Evolutionary conservation across 2,797 vertebrate genomes (phyloP).

Genomic region (Melanogrammus aeglefinus): DNA sequence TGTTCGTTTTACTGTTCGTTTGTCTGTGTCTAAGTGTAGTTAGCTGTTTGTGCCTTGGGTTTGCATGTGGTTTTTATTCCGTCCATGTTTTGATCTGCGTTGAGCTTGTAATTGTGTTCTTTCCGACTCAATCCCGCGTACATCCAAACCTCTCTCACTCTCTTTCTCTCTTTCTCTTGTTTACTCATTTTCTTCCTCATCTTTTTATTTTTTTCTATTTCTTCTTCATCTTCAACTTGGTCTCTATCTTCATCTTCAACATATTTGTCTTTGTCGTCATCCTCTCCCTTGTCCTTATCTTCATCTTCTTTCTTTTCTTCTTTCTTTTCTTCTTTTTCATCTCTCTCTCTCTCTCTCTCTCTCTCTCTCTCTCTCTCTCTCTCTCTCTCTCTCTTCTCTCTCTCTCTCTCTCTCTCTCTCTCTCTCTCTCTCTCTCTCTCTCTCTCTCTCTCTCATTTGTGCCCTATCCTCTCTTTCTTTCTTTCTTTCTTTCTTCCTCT

Average conservation of each 20-base stretch:
- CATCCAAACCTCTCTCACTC: conserved; percentile 20
- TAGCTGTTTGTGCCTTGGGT: conserved; percentile 45
- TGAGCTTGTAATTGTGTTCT: conserved; percentile 30
- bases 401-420: neutral
- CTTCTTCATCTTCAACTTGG: neutral
- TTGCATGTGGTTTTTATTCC: conserved; percentile 41
- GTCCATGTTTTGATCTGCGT: conserved; percentile 44
- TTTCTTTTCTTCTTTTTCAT: neutral
- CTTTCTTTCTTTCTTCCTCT: neutral
- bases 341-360: neutral
- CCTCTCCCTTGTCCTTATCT: neutral
- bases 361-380: neutral
- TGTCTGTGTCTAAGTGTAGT: conserved; percentile 41
- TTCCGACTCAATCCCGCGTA: neutral
- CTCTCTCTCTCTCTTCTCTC: neutral
- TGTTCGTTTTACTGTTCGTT: conserved; percentile 31
- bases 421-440: neutral
- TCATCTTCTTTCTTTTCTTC: neutral
- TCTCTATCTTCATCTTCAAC: neutral
- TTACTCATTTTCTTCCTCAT: neutral
- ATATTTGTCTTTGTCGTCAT: no score
- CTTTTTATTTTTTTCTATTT: neutral
- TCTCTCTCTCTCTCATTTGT: neutral
- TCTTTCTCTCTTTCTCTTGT: neutral
- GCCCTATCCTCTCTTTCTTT: neutral